Base-by-base conservation (phyloP, 2,888 invertebrate genomes). In the Acanthosepion esculentum region DNA sequence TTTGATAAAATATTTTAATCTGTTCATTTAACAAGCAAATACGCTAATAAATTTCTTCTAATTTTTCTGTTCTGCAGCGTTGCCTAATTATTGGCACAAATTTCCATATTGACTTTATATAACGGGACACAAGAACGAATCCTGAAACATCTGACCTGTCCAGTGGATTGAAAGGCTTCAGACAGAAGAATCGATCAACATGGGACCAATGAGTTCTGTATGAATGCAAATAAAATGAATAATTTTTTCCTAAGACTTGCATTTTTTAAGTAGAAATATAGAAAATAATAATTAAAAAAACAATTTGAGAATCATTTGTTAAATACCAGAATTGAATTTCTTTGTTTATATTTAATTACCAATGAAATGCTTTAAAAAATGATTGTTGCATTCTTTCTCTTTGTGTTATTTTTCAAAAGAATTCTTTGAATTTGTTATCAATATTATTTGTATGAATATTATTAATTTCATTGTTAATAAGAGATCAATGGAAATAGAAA, bases 21-120 rank as follows among this genome's bases (percentile, higher is more conserved):
- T 55, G 18, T 55, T 55, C 20, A 55, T 55, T 55, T 55, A 20
- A 55, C 55, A 18, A 18, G 20, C 20, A 55, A 15, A 55, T 5
- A 55, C 53, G 7, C 4, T n/a, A n/a, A 78, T 64, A 29, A n/a
- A 18, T 78, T 8, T n/a, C n/a, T 78, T n/a, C 29, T 78, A 78
- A n/a, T 78, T 12, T 78, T n/a, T 78, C n/a, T 78, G 10, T 78
- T n/a, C 18, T 78, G 12, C 78, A 78, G 78, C 78, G 78, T n/a
- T 78, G 78, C 78, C 78, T 78, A 6, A 18, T 78, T n/a, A 78
- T 78, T 78, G 78, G 78, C 5, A 78, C 78, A n/a, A 15, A 78
- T n/a, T 78, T 78, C 78, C 78, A n/a, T 78, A 78, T 78, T 78
- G 78, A 78, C n/a, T 78, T 78, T 78, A n/a, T 78, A 15, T 78